These are phyloP conservation scores for Microctenopoma steveboyesi DNA, from an alignment of 2,797 vertebrate species.

Conservation along the genomic window DNA sequence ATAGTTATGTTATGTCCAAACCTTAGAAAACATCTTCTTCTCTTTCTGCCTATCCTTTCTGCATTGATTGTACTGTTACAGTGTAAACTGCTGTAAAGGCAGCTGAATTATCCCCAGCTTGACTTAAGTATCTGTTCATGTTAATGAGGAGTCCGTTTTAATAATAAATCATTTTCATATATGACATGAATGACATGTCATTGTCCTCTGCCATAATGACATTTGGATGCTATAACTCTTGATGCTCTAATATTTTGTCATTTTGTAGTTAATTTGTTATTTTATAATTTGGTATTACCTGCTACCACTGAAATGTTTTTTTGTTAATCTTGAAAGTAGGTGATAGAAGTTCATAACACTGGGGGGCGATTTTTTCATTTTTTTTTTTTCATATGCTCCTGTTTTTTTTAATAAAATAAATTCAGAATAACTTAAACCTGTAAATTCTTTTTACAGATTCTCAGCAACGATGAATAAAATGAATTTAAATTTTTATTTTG, in stretches of 20 bases:
- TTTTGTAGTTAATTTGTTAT: neutral
- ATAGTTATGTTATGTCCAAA: too few relatives aligned
- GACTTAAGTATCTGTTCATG: neutral
- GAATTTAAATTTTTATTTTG: slow-evolving; percentile 19
- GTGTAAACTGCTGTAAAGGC: too few relatives aligned
- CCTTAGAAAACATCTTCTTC: too few relatives aligned
- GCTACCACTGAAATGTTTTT: neutral
- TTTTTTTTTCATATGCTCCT: slow-evolving; percentile 3
- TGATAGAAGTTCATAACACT: neutral
- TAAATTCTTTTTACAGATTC: neutral
- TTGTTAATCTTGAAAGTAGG: neutral
- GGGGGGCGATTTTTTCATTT: neutral
- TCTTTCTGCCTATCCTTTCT: too few relatives aligned
- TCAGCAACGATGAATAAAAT: neutral
- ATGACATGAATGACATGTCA: too few relatives aligned
- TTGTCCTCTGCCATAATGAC: too few relatives aligned
- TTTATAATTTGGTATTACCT: too few relatives aligned
- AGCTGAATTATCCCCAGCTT: too few relatives aligned
- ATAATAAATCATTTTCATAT: neutral
- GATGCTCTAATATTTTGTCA: too few relatives aligned
- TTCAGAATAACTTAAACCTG: neutral
- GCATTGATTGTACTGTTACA: too few relatives aligned
- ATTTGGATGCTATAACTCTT: too few relatives aligned
- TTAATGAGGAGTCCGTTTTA: neutral
- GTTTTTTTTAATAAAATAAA: neutral